Percentiles rank a stretch among this genome's conserved stretches.
Conservation (phyloP, 2,113 vertebrate genomes). For the Mobula birostris region DNA sequence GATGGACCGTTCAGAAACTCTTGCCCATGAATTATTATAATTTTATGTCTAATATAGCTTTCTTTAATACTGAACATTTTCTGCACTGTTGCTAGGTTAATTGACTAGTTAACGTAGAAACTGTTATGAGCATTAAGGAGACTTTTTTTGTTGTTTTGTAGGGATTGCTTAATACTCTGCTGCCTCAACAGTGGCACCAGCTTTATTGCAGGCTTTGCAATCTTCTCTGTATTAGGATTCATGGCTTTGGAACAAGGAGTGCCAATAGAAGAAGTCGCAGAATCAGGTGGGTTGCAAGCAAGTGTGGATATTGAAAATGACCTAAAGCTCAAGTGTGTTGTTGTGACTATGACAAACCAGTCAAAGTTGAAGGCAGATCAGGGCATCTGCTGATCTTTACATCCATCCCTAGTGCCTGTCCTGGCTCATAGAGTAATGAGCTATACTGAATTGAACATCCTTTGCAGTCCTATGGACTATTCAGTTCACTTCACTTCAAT, state of each 20-base stretch:
- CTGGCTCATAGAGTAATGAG: background rate
- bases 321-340: background rate
- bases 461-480: background rate
- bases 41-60: background rate
- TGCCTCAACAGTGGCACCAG: constrained; percentile 97
- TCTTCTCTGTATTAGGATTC: constrained; percentile 97
- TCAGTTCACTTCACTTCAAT: background rate
- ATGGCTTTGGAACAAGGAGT: constrained; percentile 95
- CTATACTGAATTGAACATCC: too few species aligned
- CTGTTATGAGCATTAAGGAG: background rate
- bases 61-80: background rate
- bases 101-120: background rate
- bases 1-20: background rate
- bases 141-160: constrained; percentile 45
- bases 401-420: background rate
- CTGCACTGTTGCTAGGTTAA: background rate
- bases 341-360: background rate
- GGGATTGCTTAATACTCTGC: constrained; percentile 94
- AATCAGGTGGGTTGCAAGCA: constrained; percentile 74
- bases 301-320: background rate
- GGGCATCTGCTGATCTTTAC: background rate
- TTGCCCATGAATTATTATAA: too few species aligned
- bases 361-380: background rate
- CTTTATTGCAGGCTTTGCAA: constrained; percentile 93
- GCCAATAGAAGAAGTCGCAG: constrained; percentile 90